Evolutionary conservation across 2,888 invertebrate genomes (phyloP), one percentile per base, ranked within the genome.

Genomic region (Plagodis dolabraria): DNA sequence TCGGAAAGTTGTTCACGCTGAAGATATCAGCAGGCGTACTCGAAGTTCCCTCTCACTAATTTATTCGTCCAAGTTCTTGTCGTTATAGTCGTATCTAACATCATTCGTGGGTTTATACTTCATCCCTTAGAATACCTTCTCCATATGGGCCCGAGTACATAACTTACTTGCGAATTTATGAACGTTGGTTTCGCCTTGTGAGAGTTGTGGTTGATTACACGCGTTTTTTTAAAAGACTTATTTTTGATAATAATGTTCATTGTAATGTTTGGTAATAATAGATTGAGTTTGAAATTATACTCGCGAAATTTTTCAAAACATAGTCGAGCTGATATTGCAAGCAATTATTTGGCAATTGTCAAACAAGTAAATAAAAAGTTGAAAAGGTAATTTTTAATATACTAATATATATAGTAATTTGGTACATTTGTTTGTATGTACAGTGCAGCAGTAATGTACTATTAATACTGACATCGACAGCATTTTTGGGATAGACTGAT

Each of bases 21-120:
- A 38, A 60, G 67, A 67, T 67, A 65, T 64, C 63, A 63, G 57
- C 50, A 61, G 57, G 52, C 61, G 55, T 57, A 62, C 63, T 80
- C 75, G 76, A 72, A 70, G 71, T 71, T 80, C 74, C 79, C 79
- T 48, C 45, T 69, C 69, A 75, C 78, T 84, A 87, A 88, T 88
- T 87, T 88, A 87, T 88, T 84, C 82, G 76, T 73, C 67, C 71
- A 86, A 87, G 79, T 87, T 85, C 80, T 76, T 76, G 78, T 77
- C 82, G 73, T 79, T 81, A 79, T 77, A 82, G 78, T 78, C 75
- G 74, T 79, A 80, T 78, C 77, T 80, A 78, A 78, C 80, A 80
- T 79, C 77, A 79, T 84, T 82, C 69, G 75, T 77, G 75, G 79
- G 81, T 77, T 85, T 78, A 79, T 72, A 76, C 70, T 76, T 76